Percentiles rank a stretch among this genome's conserved stretches.
phyloP scores from a whole-genome alignment of 2,797 vertebrate species.

The Oryzias dopingdopingensis region DNA sequence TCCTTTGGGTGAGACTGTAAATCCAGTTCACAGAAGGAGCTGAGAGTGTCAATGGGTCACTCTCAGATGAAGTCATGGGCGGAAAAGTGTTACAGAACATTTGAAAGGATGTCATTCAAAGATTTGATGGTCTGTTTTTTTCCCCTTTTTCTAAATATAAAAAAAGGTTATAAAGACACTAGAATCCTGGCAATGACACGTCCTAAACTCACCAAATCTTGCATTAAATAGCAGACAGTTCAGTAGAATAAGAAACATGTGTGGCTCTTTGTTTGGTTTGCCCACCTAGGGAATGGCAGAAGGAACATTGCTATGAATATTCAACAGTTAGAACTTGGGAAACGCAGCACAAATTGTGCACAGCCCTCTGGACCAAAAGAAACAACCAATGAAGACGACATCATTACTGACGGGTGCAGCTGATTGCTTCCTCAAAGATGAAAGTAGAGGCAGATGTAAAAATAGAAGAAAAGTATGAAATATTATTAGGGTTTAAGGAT shows the following conservation, averaged over 20 bases:
- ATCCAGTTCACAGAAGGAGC: slow-evolving; percentile 25
- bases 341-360: slow-evolving; percentile 57
- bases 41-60: slow-evolving; percentile 34
- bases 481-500: not conserved
- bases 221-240: slow-evolving; percentile 21
- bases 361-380: slow-evolving; percentile 49
- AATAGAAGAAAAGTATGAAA: no score
- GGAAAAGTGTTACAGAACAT: slow-evolving; percentile 20
- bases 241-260: slow-evolving; percentile 45
- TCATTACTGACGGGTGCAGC: slow-evolving; percentile 47
- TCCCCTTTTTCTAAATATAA: no score
- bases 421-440: slow-evolving; percentile 41
- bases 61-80: slow-evolving; percentile 38
- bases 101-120: not conserved
- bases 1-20: slow-evolving; percentile 24
- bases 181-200: slow-evolving; percentile 45
- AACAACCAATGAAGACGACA: slow-evolving; percentile 49
- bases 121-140: no score
- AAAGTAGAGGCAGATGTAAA: slow-evolving; percentile 28
- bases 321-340: slow-evolving; percentile 53
- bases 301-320: slow-evolving; percentile 62
- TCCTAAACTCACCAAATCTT: slow-evolving; percentile 28
- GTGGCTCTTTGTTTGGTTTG: slow-evolving; percentile 43
- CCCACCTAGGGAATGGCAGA: slow-evolving; percentile 45
- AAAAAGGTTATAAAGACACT: slow-evolving; percentile 12